Conservation (phyloP, 2,113 vertebrate species). For the Silurus asotus region DNA sequence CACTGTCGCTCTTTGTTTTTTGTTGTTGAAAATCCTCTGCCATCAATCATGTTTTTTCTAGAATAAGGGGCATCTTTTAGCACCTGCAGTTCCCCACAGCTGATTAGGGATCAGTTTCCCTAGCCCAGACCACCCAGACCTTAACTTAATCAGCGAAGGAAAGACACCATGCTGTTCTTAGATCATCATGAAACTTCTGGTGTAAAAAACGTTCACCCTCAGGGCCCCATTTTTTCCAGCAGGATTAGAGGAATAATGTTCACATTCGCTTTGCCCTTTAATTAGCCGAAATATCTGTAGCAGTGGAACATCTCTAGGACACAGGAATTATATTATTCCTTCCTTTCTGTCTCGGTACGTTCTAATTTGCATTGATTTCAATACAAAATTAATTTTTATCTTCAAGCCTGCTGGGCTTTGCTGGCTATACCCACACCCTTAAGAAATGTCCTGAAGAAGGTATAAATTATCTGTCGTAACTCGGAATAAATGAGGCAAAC, state of each 20-base stretch:
- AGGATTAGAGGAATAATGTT: slow-evolving; percentile 59
- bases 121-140: not conserved
- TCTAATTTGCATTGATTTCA: not conserved
- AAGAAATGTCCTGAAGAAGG: not conserved
- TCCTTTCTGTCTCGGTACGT: not conserved
- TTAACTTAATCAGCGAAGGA: not conserved
- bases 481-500: not conserved
- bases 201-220: not conserved
- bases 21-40: slow-evolving; percentile 57
- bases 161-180: not conserved
- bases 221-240: slow-evolving; percentile 48
- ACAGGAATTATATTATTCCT: slow-evolving; percentile 5
- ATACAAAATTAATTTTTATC: not conserved
- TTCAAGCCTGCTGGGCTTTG: not conserved
- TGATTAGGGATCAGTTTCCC: not conserved
- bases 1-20: slow-evolving; percentile 61
- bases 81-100: slow-evolving; percentile 8
- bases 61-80: not conserved
- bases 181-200: slow-evolving; percentile 38
- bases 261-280: slow-evolving; percentile 35
- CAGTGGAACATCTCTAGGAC: slow-evolving; percentile 3
- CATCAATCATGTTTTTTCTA: slow-evolving; percentile 37
- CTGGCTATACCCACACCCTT: not conserved
- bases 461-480: not conserved
- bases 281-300: slow-evolving; percentile 12